These are phyloP conservation scores for Drosophila punjabiensis DNA, from an alignment of 1,140 invertebrate species.

Conservation along the genomic window DNA sequence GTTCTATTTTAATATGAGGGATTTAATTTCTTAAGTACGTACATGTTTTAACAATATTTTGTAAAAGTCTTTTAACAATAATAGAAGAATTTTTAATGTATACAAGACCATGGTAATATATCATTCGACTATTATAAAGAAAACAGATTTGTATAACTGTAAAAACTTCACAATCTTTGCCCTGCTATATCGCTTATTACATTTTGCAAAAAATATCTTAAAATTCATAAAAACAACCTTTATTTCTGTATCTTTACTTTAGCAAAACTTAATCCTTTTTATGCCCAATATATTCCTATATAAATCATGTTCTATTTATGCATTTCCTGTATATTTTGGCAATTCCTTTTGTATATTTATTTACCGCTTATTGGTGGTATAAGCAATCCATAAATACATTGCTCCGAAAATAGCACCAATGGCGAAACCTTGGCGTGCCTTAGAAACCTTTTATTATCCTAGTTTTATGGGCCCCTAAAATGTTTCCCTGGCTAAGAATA, in stretches of 20 bases:
- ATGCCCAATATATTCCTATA: background rate
- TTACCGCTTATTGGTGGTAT: background rate
- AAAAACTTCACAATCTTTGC: no score
- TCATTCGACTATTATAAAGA: no score
- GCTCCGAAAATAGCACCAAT: constrained; percentile 21
- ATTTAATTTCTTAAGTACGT: background rate
- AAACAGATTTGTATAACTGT: no score
- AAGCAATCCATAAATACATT: constrained; percentile 1
- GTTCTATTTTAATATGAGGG: background rate
- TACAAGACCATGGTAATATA: no score
- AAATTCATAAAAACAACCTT: background rate
- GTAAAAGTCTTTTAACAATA: background rate
- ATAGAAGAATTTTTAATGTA: background rate
- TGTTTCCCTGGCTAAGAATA: constrained; percentile 30
- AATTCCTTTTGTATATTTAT: constrained; percentile 19
- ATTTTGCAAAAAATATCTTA: background rate
- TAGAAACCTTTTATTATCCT: constrained; percentile 42
- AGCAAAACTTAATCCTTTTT: background rate
- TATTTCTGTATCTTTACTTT: background rate
- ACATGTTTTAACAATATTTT: background rate
- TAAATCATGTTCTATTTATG: constrained; percentile 1
- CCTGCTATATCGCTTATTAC: background rate
- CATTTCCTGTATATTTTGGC: constrained; percentile 2
- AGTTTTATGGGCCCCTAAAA: constrained; percentile 41
- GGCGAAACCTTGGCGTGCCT: constrained; percentile 28